Evolutionary conservation across 2,797 vertebrate genomes (phyloP).

Genomic region (Lacerta viridis): DNA sequence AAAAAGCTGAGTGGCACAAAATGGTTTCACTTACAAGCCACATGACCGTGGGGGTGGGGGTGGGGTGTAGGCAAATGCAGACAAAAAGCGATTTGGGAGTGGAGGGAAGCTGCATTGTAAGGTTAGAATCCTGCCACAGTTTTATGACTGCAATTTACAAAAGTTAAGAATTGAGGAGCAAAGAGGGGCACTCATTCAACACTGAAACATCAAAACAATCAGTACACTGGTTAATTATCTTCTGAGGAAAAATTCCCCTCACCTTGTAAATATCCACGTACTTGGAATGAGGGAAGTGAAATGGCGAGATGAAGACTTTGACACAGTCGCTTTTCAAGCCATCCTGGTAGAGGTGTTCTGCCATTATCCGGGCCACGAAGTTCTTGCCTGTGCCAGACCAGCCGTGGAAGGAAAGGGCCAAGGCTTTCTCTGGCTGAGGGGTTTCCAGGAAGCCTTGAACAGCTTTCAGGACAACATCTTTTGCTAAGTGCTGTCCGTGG

Average conservation of each 20-base stretch:
- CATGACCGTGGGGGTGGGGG: not conserved
- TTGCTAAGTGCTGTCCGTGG: constrained; percentile 94
- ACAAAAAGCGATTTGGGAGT: too few relatives aligned
- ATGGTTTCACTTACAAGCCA: not conserved
- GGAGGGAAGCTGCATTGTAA: not conserved
- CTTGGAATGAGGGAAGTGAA: constrained; percentile 92
- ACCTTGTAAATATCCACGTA: constrained; percentile 93
- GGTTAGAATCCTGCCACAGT: not conserved
- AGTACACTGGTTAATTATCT: not conserved
- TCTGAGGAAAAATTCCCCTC: constrained; percentile 43
- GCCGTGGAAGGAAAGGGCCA: constrained; percentile 94
- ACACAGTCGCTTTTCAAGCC: constrained; percentile 93
- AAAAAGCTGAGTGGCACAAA: not conserved
- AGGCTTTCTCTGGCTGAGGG: constrained; percentile 85
- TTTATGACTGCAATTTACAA: not conserved
- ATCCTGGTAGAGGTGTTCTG: constrained; percentile 90
- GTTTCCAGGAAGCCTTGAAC: constrained; percentile 87
- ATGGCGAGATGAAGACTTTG: constrained; percentile 88
- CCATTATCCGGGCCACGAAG: constrained; percentile 91
- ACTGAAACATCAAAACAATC: not conserved
- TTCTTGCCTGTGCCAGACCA: constrained; percentile 99
- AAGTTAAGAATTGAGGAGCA: not conserved
- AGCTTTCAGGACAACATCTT: constrained; percentile 84
- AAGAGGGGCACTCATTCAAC: not conserved
- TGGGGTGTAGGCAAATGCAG: not conserved